These are phyloP conservation scores for Notolepis coatsorum DNA, from an alignment of 2,797 vertebrate genomes.

Conservation along the genomic window DNA sequence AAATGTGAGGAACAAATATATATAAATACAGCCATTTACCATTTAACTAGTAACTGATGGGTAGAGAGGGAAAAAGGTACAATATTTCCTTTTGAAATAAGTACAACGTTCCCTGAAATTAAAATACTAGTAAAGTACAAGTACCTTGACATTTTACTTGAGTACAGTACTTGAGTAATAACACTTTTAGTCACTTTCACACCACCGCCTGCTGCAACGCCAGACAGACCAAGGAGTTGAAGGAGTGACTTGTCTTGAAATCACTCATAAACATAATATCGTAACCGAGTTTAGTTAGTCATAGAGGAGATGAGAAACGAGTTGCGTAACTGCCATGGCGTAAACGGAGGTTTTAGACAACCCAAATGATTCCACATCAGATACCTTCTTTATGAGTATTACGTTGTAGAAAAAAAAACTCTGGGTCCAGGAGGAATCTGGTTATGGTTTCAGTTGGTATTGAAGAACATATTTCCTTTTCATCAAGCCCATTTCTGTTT, in stretches of 20 bases:
- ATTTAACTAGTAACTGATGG: too few species aligned
- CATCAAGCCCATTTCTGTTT: conserved; percentile 18
- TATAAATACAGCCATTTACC: too few species aligned
- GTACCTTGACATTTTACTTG: conserved; percentile 54
- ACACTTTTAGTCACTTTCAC: conserved; percentile 21
- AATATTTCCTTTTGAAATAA: too few species aligned
- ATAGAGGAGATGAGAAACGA: conserved; percentile 68
- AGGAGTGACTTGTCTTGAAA: conserved; percentile 36
- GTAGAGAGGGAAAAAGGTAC: too few species aligned
- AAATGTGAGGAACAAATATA: too few species aligned
- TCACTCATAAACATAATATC: conserved; percentile 48
- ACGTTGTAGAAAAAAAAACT: not conserved
- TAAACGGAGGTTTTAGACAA: conserved; percentile 52
- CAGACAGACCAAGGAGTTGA: conserved; percentile 32
- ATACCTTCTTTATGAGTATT: not conserved
- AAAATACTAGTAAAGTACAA: too few species aligned
- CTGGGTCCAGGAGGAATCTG: not conserved
- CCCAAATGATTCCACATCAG: conserved; percentile 1
- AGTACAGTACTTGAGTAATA: too few species aligned
- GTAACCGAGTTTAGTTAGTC: conserved; percentile 62
- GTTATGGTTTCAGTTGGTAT: not conserved
- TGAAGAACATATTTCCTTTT: conserved; percentile 12
- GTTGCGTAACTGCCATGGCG: conserved; percentile 57
- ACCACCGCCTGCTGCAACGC: conserved; percentile 23
- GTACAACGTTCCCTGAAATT: too few species aligned